Evolutionary conservation across 2,113 vertebrate species (phyloP), one percentile per base, ranked within the genome.

Genomic region (Barnardius zonarius): DNA sequence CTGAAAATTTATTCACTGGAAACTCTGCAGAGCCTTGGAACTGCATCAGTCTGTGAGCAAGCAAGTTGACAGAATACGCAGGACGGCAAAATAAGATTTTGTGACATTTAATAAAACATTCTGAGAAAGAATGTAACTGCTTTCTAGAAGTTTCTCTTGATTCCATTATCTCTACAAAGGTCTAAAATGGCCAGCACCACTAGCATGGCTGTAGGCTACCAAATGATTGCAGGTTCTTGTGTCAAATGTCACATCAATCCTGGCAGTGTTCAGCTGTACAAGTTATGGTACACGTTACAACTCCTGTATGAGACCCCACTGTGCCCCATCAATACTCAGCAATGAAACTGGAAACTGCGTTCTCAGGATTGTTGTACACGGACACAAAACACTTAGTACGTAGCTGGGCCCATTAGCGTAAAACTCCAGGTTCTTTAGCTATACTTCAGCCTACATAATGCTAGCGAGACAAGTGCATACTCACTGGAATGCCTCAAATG

Each of bases 311-410:
- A 82, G 28, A 81, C 25, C 39, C 23, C 1, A 1, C 43, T 55
- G 57, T 49, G 17, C 15, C 14, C 31, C 63, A 76, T 15, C 28
- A 72, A 27, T 7, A 72, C 7, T 23, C 13, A 16, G 41, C 43
- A 59, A 49, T 9, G 18, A 62, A 86, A 86, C 4, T 4, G 5
- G 13, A 66, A 89, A 86, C 6, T 3, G 5, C 7, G 6, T 64
- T 86, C 63, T 74, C 19, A 0, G 9, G 31, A 23, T 4, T 37
- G 35, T n/a, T 66, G 7, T 15, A 57, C 11, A 9, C 2, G 9
- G n/a, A 63, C 20, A 14, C 8, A 2, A 43, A 43, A 79, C 33
- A n/a, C 27, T 43, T 13, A 0, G 0, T 14, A 59, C 6, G 31
- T 6, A 51, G 55, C 15, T 35, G 31, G 49, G 16, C 17, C 13